Base-by-base conservation (phyloP, 2,797 vertebrate species). In the Chelmon rostratus region DNA sequence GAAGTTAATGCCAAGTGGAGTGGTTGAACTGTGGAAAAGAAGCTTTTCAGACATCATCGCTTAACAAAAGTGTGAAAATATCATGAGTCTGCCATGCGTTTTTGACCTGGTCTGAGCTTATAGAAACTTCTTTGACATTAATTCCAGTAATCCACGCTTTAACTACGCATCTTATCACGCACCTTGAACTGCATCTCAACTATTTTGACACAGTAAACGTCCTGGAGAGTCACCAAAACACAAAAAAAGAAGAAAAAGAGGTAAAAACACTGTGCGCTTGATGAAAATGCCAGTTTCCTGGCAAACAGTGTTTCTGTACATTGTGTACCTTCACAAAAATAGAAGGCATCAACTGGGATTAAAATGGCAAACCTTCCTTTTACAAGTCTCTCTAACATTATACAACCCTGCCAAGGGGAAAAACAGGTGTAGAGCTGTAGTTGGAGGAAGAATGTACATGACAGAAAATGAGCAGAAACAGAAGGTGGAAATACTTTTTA, bases 401-500 rank as follows among this genome's bases (percentile, higher is more conserved):
- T 59, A 58, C 64, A 80, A 37, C 38, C 18, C 56, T 35, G 42
- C 56, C 38, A 65, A 19, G 0, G 33, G 54, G 64, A 35, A 63
- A 73, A 82, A 74, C 76, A 85, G 47, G 65, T 77, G 66, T 69
- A 56, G 21, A 65, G 73, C 53, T 67, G 40, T 16, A 57, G 53
- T 38, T 76, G 42, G 31, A 74, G 76, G 42, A 31, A 75, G 23
- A 81, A 67, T 8, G 12, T 62, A 63, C 42, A 64, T 70, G 61
- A 63, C 50, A 73, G 67, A 49, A 78, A 85, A 72, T 16, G 10
- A 37, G 9, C 47, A 65, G 44, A 76, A 25, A 52, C 63, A 70
- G 54, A 62, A 66, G 19, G 53, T 37, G 23, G 35, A 89, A 96
- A 94, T 96, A 99, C 97, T 97, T 98, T 94, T 97, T 97, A 15